These are phyloP conservation scores for Mamestra brassicae DNA, from an alignment of 2,888 invertebrate species.

Conservation along the genomic window DNA sequence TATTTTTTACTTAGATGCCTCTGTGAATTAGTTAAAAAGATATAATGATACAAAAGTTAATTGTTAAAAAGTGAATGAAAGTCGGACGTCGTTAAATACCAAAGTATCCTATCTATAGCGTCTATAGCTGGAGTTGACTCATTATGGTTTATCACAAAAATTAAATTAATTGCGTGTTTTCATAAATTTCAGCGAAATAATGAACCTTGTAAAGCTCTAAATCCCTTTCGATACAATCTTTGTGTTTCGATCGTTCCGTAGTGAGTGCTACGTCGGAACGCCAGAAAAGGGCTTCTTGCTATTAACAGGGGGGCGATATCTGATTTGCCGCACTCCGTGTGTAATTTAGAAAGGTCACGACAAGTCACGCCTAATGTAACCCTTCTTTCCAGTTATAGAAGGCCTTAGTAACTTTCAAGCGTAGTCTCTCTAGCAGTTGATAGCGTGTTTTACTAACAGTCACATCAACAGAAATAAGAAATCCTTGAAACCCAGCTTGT, in stretches of 20 bases:
- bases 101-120: too few relatives aligned
- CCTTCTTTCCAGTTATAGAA: slow-evolving; percentile 31
- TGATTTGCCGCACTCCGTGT: slow-evolving; percentile 48
- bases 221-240: background rate
- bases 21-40: too few relatives aligned
- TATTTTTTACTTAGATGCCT: too few relatives aligned
- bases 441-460: background rate
- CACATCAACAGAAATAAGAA: background rate
- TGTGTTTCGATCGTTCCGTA: slow-evolving; percentile 10
- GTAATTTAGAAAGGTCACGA: slow-evolving; percentile 52
- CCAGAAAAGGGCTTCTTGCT: slow-evolving; percentile 26
- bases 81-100: too few relatives aligned
- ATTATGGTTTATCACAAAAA: too few relatives aligned
- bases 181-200: background rate
- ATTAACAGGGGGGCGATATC: slow-evolving; percentile 44
- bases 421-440: slow-evolving; percentile 5
- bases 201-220: background rate
- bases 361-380: slow-evolving; percentile 40
- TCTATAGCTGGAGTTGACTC: too few relatives aligned
- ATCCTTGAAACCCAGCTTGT: background rate
- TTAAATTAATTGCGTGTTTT: background rate
- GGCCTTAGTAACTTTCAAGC: slow-evolving; percentile 4
- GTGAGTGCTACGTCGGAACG: background rate
- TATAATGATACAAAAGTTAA: too few relatives aligned
- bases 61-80: too few relatives aligned